Conservation (phyloP, 2,888 invertebrate species). For the Xanthorhoe spadicearia region DNA sequence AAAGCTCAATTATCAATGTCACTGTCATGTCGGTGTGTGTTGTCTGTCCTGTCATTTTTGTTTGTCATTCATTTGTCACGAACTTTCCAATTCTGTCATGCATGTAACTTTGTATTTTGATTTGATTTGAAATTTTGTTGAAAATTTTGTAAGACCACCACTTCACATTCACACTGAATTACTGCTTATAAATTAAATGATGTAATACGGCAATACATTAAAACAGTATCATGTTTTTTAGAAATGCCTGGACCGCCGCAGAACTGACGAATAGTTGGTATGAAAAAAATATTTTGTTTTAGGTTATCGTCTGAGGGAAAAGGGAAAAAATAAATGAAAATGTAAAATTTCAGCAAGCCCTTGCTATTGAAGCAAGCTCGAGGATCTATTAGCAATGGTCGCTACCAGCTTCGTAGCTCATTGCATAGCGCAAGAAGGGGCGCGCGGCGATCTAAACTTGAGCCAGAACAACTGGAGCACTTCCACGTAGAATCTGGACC, state of each 20-base stretch:
- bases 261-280: slow-evolving; percentile 71
- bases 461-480: slow-evolving; percentile 73
- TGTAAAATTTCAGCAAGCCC: slow-evolving; percentile 52
- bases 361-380: slow-evolving; percentile 53
- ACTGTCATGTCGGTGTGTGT: no score
- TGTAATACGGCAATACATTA: slow-evolving; percentile 54
- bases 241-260: slow-evolving; percentile 71
- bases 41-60: background rate
- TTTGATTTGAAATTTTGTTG: slow-evolving; percentile 42
- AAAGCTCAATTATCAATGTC: no score
- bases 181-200: slow-evolving; percentile 47
- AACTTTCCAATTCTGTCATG: background rate
- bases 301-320: slow-evolving; percentile 21
- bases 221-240: slow-evolving; percentile 71
- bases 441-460: slow-evolving; percentile 53
- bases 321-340: background rate
- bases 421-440: slow-evolving; percentile 67
- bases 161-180: slow-evolving; percentile 6
- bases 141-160: slow-evolving; percentile 8
- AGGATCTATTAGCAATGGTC: slow-evolving; percentile 49
- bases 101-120: slow-evolving; percentile 33
- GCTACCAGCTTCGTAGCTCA: slow-evolving; percentile 65
- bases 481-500: slow-evolving; percentile 73
- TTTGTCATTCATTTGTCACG: no score
- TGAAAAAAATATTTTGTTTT: slow-evolving; percentile 40